These are phyloP conservation scores for Scortum barcoo DNA, from an alignment of 2,113 vertebrate genomes.

Conservation along the genomic window DNA sequence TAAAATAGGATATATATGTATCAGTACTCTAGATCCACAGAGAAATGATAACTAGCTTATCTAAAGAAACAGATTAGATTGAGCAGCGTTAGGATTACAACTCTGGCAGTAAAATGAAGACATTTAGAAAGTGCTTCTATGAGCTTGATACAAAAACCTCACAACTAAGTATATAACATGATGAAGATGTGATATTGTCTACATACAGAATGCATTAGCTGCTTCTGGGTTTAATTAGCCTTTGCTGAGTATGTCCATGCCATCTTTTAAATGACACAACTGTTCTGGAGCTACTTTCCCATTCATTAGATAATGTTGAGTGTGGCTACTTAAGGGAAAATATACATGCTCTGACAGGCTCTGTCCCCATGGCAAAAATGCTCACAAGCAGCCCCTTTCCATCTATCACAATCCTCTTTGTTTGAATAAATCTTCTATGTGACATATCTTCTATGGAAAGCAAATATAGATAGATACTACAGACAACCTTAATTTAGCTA, in stretches of 20 bases:
- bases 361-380: conserved; percentile 35
- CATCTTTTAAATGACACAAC: conserved; percentile 14
- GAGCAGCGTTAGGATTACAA: conserved; percentile 39
- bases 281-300: conserved; percentile 30
- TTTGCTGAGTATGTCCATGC: conserved; percentile 32
- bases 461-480: conserved; percentile 16
- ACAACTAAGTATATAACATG: conserved; percentile 24
- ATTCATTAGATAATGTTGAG: conserved; percentile 37
- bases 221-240: conserved; percentile 41
- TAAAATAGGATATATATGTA: conserved; percentile 47
- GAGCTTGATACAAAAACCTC: conserved; percentile 58
- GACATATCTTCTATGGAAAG: conserved; percentile 49
- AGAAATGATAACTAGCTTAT: conserved; percentile 38
- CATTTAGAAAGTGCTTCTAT: conserved; percentile 55
- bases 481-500: conserved; percentile 17
- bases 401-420: conserved; percentile 29
- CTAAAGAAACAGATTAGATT: conserved; percentile 45
- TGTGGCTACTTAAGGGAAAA: conserved; percentile 24
- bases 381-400: conserved; percentile 26
- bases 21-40: conserved; percentile 42
- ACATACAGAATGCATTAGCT: conserved; percentile 53
- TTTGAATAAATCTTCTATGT: conserved; percentile 28
- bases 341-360: conserved; percentile 16
- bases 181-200: conserved; percentile 34
- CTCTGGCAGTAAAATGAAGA: conserved; percentile 61